Base-by-base conservation (phyloP, 2,113 vertebrate genomes). In the Trichomycterus rosablanca region DNA sequence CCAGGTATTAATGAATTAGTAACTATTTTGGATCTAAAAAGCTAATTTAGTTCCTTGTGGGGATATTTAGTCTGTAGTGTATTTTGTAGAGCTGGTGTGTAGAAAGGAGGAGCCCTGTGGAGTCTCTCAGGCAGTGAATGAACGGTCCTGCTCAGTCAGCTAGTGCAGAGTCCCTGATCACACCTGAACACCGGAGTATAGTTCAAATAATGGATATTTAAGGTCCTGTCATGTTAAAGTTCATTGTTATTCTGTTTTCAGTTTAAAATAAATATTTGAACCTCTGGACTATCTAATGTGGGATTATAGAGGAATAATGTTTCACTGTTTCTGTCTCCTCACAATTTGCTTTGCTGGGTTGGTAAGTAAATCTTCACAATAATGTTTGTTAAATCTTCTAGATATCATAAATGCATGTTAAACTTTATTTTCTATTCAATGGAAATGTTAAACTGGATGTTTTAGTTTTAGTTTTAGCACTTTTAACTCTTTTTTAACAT, bases 291-390 rank as follows among this genome's bases (percentile, higher is more conserved):
- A 61, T 34, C 42, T 24, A 20, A 51, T 16, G 8, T 46, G 30
- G 35, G 35, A 56, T 22, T 37, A 15, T 15, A n/a, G 37, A n/a
- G 37, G 39, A 60, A 49, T 32, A 32, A 62, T 68, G 58, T 20
- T 56, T 20, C 51, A 37, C 35, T 5, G 23, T 9, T 40, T 40
- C 24, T 56, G 5, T 26, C 23, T 68, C 32, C 11, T 68, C 16
- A 42, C 55, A 43, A 51, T 62, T 35, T 68, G 51, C 34, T 23
- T 43, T 4, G 42, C 43, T 18, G 24, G 50, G 24, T n/a, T 50
- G 66, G 66, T 68, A 43, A 68, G 66, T 54, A 18, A 1, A 3
- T 39, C 12, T 39, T 7, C 19, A 35, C 32, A 20, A 39, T 23
- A 28, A 35, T 10, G 9, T 2, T 32, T 34, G 32, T 16, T n/a